These are phyloP conservation scores for Pentamera pediparva DNA, from an alignment of 53 echinoderm and acorn worm genomes.

Conservation along the genomic window DNA sequence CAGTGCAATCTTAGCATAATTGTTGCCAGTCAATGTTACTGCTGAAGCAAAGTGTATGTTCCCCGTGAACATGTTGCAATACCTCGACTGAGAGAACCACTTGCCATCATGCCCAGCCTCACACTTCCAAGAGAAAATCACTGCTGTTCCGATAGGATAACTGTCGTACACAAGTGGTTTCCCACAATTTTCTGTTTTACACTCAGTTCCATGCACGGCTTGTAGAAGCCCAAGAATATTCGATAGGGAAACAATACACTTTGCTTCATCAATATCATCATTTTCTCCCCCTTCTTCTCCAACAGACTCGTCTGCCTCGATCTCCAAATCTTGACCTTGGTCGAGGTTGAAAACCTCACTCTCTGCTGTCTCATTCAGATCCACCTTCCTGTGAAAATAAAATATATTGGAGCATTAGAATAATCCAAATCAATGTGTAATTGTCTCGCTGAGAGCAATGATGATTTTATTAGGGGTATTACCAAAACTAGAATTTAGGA, in stretches of 20 bases:
- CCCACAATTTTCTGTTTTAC: background rate
- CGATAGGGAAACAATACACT: slow-evolving; percentile 10
- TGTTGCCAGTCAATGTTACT: slow-evolving; percentile 1
- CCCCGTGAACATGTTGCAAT: slow-evolving; percentile 2
- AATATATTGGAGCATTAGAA: too few species aligned
- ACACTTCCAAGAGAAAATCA: slow-evolving; percentile 12
- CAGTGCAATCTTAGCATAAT: background rate
- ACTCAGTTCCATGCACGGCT: background rate
- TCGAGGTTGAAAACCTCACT: slow-evolving; percentile 13
- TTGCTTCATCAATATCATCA: slow-evolving; percentile 13
- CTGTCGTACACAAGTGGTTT: background rate
- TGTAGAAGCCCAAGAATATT: background rate
- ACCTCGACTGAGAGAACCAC: slow-evolving; percentile 13
- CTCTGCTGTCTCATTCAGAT: slow-evolving; percentile 12
- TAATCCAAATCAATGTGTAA: too few species aligned
- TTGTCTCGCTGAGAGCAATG: too few species aligned
- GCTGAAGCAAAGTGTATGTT: slow-evolving; percentile 21
- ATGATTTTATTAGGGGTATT: too few species aligned
- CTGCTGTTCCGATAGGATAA: slow-evolving; percentile 7
- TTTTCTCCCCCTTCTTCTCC: too few species aligned
- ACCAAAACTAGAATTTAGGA: too few species aligned
- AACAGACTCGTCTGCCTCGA: background rate
- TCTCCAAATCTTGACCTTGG: background rate
- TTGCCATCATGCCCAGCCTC: background rate
- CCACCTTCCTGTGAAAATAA: background rate